phyloP scores from a whole-genome alignment of 2,888 invertebrate genomes.

The Subacronicta megacephala region DNA sequence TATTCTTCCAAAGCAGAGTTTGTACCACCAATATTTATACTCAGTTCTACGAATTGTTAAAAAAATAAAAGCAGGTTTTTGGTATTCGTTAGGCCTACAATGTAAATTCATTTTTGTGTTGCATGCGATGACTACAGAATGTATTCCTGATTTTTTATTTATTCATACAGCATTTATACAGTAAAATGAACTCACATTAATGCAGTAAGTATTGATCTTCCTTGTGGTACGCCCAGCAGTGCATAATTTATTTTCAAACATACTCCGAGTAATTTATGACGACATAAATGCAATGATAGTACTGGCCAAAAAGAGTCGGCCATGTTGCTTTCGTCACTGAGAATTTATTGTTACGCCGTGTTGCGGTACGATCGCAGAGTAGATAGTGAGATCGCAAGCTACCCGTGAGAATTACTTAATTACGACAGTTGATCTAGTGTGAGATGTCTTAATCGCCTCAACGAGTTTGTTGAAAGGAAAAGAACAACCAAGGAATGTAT shows the following conservation, averaged over 20 bases:
- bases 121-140: neutral
- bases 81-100: neutral
- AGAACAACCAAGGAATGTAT: too few relatives aligned
- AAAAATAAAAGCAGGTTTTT: neutral
- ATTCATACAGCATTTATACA: conserved; percentile 6
- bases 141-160: neutral
- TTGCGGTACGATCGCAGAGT: conserved; percentile 22
- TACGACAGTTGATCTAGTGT: conserved; percentile 34
- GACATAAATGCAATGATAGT: conserved; percentile 21
- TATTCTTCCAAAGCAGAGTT: neutral
- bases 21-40: neutral
- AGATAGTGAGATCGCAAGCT: conserved; percentile 10
- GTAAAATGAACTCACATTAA: conserved; percentile 14
- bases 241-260: conserved; percentile 34
- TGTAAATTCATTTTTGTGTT: neutral
- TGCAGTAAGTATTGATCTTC: conserved; percentile 22
- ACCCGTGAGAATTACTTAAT: conserved; percentile 43
- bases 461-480: conserved; percentile 25
- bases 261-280: conserved; percentile 21
- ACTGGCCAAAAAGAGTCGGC: conserved; percentile 18
- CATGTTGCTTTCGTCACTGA: conserved; percentile 31
- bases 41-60: too few relatives aligned
- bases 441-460: conserved; percentile 19
- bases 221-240: conserved; percentile 13
- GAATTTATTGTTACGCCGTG: conserved; percentile 29